Evolutionary conservation across 1,140 invertebrate species (phyloP).

Genomic region (Cydia fagiglandana): DNA sequence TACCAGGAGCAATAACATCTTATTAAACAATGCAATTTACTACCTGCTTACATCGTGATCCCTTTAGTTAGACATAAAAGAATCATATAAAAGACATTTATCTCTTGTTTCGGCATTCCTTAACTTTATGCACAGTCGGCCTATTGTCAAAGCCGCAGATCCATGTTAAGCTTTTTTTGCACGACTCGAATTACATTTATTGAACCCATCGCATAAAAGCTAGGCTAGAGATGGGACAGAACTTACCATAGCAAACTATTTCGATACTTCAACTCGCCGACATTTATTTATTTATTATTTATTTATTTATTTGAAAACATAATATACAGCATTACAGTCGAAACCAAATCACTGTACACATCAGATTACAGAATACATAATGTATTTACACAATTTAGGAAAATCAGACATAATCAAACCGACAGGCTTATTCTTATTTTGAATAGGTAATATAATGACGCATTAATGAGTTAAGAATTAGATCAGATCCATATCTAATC

Average conservation of each 20-base stretch:
- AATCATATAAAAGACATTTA: slow-evolving; percentile 9
- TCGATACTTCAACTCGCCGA: neutral
- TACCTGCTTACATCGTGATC: slow-evolving; percentile 1
- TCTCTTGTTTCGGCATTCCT: slow-evolving; percentile 4
- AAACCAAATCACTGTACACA: too few species aligned
- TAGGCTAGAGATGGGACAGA: neutral
- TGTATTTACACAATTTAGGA: too few species aligned
- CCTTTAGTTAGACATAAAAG: neutral
- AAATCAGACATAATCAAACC: neutral
- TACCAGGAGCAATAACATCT: neutral
- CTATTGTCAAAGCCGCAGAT: slow-evolving; percentile 11
- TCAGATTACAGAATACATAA: too few species aligned
- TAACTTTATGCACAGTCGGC: neutral
- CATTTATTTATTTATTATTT: too few species aligned
- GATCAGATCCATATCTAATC: too few species aligned
- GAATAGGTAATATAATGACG: too few species aligned
- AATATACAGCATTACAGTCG: too few species aligned
- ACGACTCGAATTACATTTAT: slow-evolving; percentile 20
- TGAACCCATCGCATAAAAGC: slow-evolving; percentile 14
- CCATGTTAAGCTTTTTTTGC: slow-evolving; percentile 15
- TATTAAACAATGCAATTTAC: neutral
- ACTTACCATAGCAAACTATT: neutral
- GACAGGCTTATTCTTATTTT: too few species aligned
- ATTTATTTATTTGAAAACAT: too few species aligned
- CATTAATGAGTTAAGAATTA: too few species aligned